Percentiles rank a stretch among this genome's conserved stretches.
These are phyloP conservation scores for Wiebesia pumilae DNA, from an alignment of 1,140 invertebrate genomes.

Conservation along the genomic window DNA sequence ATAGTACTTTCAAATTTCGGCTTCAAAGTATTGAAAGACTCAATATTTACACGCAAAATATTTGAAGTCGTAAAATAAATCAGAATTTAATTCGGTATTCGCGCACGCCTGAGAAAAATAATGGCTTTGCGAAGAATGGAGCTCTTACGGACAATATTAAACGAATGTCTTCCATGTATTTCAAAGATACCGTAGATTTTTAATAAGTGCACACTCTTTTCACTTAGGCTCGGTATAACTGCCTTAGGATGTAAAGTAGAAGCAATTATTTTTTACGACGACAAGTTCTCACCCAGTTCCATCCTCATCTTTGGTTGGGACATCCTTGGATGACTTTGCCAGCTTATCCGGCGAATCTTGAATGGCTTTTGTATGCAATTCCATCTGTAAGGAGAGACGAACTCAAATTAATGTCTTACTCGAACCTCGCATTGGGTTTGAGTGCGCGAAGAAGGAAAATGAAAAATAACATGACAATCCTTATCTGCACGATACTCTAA, in stretches of 20 bases:
- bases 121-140: no score
- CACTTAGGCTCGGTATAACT: not conserved
- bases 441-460: not conserved
- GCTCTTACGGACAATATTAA: no score
- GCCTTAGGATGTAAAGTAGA: not conserved
- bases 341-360: conserved; percentile 58
- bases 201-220: no score
- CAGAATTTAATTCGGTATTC: no score
- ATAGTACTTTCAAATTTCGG: no score
- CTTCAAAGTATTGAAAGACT: no score
- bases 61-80: no score
- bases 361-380: conserved; percentile 65
- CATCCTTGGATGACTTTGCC: conserved; percentile 8
- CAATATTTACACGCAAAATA: no score
- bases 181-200: no score
- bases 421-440: not conserved
- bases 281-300: not conserved
- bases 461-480: not conserved
- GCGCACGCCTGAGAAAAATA: no score
- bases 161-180: no score
- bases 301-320: conserved; percentile 2
- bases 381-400: conserved; percentile 64
- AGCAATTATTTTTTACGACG: not conserved
- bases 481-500: not conserved
- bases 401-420: not conserved